Conservation (phyloP, 1,140 invertebrate species). For the Aphelenchoides fujianensis region DNA sequence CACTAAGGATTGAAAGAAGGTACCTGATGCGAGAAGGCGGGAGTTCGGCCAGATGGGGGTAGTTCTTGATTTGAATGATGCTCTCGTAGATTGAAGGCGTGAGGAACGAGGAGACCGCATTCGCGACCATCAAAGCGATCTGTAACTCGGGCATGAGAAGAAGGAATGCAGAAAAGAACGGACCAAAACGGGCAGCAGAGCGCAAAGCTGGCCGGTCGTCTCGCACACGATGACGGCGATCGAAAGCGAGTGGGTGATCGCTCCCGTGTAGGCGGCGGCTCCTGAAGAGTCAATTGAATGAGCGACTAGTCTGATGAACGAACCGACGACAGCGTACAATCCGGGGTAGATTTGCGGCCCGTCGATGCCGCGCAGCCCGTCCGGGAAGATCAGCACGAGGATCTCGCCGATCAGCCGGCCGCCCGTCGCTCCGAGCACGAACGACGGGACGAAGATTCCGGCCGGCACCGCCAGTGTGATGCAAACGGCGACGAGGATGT, state of each 20-base stretch:
- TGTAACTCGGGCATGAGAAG: slow-evolving; percentile 29
- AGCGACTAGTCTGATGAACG: no score
- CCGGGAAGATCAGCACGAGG: slow-evolving; percentile 86
- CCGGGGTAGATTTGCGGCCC: slow-evolving; percentile 76
- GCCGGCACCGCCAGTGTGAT: slow-evolving; percentile 95
- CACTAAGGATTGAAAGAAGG: neutral
- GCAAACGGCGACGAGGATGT: slow-evolving; percentile 84
- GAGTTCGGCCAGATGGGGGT: slow-evolving; percentile 81
- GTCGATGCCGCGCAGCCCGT: slow-evolving; percentile 74
- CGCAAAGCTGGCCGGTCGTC: slow-evolving; percentile 94
- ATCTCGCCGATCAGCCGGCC: slow-evolving; percentile 80
- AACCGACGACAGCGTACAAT: slow-evolving; percentile 68
- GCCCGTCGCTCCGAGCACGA: slow-evolving; percentile 86
- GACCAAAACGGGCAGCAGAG: slow-evolving; percentile 88
- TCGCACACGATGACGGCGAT: slow-evolving; percentile 97
- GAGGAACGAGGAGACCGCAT: slow-evolving; percentile 83
- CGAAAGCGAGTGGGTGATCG: slow-evolving; percentile 89
- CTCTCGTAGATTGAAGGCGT: slow-evolving; percentile 97
- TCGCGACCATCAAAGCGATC: slow-evolving; percentile 84
- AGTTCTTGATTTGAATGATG: slow-evolving; percentile 92
- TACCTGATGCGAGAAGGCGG: slow-evolving; percentile 53
- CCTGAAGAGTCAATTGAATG: slow-evolving; percentile 49
- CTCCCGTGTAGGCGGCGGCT: slow-evolving; percentile 59
- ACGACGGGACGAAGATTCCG: slow-evolving; percentile 92
- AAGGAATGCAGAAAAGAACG: no score